A percentile compares a stretch with the other conserved stretches of the same genome.
phyloP scores from a whole-genome alignment of 2,113 vertebrate genomes.

The Plecturocebus donacophilus region DNA sequence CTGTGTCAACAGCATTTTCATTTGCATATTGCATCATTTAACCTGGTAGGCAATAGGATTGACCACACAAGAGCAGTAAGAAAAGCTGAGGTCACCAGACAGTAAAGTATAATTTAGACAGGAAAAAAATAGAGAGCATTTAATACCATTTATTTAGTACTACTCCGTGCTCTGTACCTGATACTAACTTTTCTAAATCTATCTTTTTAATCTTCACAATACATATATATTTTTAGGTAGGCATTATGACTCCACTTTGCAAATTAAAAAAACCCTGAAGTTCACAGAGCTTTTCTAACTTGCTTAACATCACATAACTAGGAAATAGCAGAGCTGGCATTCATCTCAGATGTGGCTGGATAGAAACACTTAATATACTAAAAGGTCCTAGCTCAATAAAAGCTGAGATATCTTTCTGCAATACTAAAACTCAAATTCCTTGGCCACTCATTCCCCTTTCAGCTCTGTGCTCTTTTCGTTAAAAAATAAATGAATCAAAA shows the following conservation, averaged over 20 bases:
- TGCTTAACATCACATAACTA: not conserved
- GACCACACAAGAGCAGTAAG: not conserved
- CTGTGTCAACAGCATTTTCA: not conserved
- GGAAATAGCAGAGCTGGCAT: not conserved
- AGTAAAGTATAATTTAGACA: not conserved
- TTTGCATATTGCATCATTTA: not conserved
- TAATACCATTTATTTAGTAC: not conserved
- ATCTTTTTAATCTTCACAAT: not conserved
- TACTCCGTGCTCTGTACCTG: not conserved
- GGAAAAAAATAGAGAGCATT: not conserved
- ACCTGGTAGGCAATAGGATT: not conserved
- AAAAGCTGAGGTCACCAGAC: not conserved
- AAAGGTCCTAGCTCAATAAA: not conserved
- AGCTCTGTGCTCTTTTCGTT: not conserved
- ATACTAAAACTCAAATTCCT: not conserved
- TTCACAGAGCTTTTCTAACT: not conserved
- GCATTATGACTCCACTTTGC: not conserved
- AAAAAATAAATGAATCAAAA: slow-evolving; percentile 30
- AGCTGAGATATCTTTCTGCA: not conserved
- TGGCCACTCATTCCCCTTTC: not conserved
- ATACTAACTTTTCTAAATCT: not conserved
- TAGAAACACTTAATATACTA: not conserved
- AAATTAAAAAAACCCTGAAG: not conserved
- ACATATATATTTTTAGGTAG: not conserved
- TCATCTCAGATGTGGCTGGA: not conserved